phyloP scores from a whole-genome alignment of 2,888 invertebrate species.

The Ganaspis brasiliensis region DNA sequence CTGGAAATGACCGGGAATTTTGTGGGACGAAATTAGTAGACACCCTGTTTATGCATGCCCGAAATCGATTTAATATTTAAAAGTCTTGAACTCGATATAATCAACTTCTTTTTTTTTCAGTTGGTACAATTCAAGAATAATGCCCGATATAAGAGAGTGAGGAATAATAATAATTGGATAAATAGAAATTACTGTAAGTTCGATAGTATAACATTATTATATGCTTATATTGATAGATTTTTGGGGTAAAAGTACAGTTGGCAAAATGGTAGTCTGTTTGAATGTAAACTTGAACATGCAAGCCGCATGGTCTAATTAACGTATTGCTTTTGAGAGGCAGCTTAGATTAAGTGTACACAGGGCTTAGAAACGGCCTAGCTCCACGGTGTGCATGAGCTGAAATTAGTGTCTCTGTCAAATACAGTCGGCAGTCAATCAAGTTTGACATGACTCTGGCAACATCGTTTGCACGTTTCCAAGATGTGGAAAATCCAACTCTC shows the following conservation, averaged over 20 bases:
- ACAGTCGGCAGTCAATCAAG: conserved; percentile 56
- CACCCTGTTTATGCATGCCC: no score
- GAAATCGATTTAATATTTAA: no score
- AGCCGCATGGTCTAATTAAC: conserved; percentile 55
- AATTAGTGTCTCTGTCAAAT: conserved; percentile 64
- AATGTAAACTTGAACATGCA: conserved; percentile 22
- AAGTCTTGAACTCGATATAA: no score
- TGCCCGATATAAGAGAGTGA: no score
- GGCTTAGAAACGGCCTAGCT: conserved; percentile 48
- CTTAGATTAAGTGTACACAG: conserved; percentile 57
- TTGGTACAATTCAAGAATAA: no score
- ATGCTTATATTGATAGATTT: no score
- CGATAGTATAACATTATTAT: no score
- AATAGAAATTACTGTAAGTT: no score
- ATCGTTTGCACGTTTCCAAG: conserved; percentile 27
- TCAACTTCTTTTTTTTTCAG: no score
- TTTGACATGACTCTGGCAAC: conserved; percentile 48
- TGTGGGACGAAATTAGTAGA: no score
- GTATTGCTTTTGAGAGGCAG: conserved; percentile 61
- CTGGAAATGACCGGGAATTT: no score
- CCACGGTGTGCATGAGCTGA: conserved; percentile 54
- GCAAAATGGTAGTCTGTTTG: neutral
- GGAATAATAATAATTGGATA: no score
- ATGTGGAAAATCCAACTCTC: conserved; percentile 40
- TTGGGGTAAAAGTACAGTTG: neutral